phyloP scores from a whole-genome alignment of 2,797 vertebrate genomes.

The Sternotherus odoratus region DNA sequence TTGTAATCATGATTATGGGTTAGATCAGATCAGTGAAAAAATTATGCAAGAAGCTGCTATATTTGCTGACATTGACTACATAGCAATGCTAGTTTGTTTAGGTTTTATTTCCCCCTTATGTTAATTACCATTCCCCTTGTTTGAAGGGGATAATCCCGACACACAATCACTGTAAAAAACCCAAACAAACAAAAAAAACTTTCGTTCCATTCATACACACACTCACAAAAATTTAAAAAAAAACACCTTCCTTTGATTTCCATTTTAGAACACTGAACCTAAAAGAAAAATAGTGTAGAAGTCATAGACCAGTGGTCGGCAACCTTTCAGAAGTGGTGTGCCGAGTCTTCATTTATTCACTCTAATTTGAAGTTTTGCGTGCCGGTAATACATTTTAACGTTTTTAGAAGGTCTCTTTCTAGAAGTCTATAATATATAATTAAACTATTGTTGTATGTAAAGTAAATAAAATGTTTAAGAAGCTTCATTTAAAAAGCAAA shows the following conservation, averaged over 20 bases:
- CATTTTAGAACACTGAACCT: not conserved
- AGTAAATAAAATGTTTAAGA: too few species aligned
- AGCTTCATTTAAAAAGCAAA: too few species aligned
- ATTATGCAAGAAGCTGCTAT: not conserved
- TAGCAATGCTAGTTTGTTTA: not conserved
- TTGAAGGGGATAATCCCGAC: not conserved
- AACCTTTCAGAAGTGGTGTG: too few species aligned
- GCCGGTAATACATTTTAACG: too few species aligned
- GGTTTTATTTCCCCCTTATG: not conserved
- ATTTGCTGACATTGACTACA: not conserved
- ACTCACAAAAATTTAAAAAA: accelerated
- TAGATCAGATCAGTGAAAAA: not conserved
- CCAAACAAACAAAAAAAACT: too few species aligned
- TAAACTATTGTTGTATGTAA: too few species aligned
- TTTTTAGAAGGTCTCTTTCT: too few species aligned
- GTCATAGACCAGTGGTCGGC: not conserved
- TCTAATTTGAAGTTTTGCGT: too few species aligned
- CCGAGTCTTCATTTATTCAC: too few species aligned
- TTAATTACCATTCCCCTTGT: not conserved
- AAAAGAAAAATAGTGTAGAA: not conserved
- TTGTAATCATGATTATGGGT: not conserved
- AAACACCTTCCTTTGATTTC: not conserved
- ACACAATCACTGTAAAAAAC: not conserved
- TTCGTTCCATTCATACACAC: not conserved
- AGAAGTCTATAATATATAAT: too few species aligned